Evolutionary conservation across 2,113 vertebrate species (phyloP).

Genomic region (Eptesicus fuscus): DNA sequence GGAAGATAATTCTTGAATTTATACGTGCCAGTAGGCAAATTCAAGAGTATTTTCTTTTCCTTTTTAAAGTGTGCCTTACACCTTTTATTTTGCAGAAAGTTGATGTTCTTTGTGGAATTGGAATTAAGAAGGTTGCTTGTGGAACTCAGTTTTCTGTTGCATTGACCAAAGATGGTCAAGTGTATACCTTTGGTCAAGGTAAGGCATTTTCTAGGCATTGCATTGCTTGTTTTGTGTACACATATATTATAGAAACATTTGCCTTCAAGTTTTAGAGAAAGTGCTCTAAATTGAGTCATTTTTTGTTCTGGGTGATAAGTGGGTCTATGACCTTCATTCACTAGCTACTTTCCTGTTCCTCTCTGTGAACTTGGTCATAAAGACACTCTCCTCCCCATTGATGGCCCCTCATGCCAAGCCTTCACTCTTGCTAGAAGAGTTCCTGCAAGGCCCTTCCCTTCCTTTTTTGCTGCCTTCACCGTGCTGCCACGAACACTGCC

Average conservation of each 20-base stretch:
- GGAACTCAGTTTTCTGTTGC: conserved; percentile 91
- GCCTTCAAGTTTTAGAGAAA: neutral
- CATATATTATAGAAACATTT: neutral
- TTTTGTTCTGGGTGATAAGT: neutral
- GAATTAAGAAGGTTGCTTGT: conserved; percentile 89
- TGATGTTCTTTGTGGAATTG: conserved; percentile 89
- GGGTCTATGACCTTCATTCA: neutral
- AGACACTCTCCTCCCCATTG: neutral
- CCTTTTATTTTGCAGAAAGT: conserved; percentile 83
- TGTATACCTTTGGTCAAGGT: conserved; percentile 91
- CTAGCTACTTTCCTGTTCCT: neutral
- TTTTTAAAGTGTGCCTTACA: neutral
- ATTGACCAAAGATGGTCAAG: conserved; percentile 87
- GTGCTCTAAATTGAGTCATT: neutral
- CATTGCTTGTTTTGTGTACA: neutral
- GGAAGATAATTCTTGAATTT: neutral
- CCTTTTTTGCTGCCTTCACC: neutral
- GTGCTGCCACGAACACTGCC: neutral
- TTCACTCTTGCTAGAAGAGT: neutral
- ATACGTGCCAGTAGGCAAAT: neutral
- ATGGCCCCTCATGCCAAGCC: neutral
- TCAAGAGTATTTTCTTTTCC: neutral
- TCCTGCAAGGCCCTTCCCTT: neutral
- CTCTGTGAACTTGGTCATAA: conserved; percentile 9
- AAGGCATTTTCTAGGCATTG: conserved; percentile 34